Evolutionary conservation across 2,797 vertebrate genomes (phyloP).

Genomic region (Gobionotothen gibberifrons): DNA sequence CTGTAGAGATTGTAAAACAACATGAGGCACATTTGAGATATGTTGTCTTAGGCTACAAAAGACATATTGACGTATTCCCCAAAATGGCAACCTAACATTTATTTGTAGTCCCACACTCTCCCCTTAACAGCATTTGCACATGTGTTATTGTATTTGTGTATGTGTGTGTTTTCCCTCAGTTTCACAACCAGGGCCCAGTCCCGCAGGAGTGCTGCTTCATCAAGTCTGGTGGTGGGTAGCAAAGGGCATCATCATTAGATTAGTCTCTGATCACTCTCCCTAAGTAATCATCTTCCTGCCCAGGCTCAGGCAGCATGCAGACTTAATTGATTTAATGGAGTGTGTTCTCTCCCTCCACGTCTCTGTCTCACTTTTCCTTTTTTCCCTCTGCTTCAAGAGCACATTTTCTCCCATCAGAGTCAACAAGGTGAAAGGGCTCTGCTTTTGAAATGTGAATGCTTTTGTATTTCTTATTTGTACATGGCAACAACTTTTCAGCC

Average conservation of each 20-base stretch:
- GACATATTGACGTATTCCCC: not conserved
- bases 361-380: conserved; percentile 32
- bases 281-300: conserved; percentile 77
- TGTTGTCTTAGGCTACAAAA: no score
- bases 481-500: not conserved
- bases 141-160: not conserved
- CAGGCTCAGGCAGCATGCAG: conserved; percentile 67
- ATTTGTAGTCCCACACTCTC: not conserved
- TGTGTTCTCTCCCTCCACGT: conserved; percentile 56
- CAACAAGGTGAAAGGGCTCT: conserved; percentile 26
- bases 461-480: not conserved
- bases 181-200: conserved; percentile 58
- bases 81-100: not conserved
- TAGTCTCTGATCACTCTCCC: conserved; percentile 77
- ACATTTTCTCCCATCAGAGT: conserved; percentile 53
- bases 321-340: conserved; percentile 78
- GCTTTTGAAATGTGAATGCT: conserved; percentile 13
- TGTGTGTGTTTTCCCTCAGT: conserved; percentile 39
- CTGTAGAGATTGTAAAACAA: no score
- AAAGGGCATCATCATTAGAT: conserved; percentile 80
- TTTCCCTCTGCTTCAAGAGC: conserved; percentile 21
- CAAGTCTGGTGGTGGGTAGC: conserved; percentile 70
- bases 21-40: no score
- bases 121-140: not conserved
- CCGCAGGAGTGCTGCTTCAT: conserved; percentile 73